Conservation (phyloP, 2,113 vertebrate genomes). For the Petrocephalus microphthalmus region DNA sequence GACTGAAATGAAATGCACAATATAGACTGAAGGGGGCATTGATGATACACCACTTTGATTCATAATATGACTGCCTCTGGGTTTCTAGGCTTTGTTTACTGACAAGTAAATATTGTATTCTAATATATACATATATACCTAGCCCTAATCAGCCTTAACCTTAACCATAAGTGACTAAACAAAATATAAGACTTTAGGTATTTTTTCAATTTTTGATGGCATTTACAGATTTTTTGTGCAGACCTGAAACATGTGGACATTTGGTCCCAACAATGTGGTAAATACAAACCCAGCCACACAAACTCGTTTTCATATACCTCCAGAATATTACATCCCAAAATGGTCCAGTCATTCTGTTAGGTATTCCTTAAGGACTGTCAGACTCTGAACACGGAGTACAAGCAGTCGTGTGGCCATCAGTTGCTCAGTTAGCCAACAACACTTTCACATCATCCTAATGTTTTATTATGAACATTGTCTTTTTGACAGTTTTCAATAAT, state of each 20-base stretch:
- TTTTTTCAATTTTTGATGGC: too few species aligned
- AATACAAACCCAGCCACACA: too few species aligned
- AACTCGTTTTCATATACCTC: neutral
- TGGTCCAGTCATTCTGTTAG: neutral
- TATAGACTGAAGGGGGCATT: neutral
- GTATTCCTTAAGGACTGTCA: neutral
- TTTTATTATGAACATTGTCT: slow-evolving; percentile 72
- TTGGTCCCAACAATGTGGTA: too few species aligned
- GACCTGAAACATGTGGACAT: too few species aligned
- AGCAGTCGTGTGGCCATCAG: neutral
- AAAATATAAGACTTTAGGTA: too few species aligned
- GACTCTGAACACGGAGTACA: neutral
- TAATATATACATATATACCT: neutral
- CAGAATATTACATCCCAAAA: neutral
- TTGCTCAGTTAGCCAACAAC: slow-evolving; percentile 1
- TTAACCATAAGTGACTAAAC: too few species aligned
- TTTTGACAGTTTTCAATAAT: slow-evolving; percentile 57
- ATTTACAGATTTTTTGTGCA: too few species aligned
- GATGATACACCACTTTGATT: neutral
- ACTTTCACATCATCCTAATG: slow-evolving; percentile 56
- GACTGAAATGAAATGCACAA: neutral
- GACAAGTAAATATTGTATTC: too few species aligned
- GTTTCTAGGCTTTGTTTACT: neutral
- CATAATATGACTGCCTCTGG: neutral
- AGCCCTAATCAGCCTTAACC: neutral